These are phyloP conservation scores for Gallinago media DNA, from an alignment of 2,113 vertebrate species.

Conservation along the genomic window DNA sequence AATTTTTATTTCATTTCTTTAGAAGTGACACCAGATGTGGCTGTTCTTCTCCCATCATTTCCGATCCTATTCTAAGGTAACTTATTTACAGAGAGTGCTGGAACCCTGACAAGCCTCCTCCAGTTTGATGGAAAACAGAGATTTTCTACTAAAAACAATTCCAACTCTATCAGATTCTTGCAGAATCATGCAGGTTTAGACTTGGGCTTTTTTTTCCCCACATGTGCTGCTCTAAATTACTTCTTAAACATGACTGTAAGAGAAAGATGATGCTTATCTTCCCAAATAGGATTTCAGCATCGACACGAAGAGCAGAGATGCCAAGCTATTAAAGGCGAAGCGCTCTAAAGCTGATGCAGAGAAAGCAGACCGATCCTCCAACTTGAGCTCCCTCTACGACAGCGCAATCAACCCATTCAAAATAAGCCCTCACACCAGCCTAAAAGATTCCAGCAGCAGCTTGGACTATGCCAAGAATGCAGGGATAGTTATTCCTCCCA, in stretches of 20 bases:
- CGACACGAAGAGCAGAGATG: constrained; percentile 65
- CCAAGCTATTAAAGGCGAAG: constrained; percentile 68
- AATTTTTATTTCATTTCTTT: not conserved
- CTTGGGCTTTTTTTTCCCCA: not conserved
- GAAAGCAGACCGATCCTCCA: constrained; percentile 44
- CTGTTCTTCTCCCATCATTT: not conserved
- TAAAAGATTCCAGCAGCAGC: constrained; percentile 61
- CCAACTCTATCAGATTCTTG: not conserved
- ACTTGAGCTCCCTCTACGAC: constrained; percentile 38
- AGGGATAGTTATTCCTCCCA: constrained; percentile 68
- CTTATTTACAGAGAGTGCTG: not conserved
- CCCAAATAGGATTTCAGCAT: constrained; percentile 68
- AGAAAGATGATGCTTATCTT: constrained; percentile 23
- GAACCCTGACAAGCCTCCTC: not conserved
- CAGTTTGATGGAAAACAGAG: not conserved
- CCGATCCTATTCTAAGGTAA: not conserved
- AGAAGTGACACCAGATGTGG: not conserved
- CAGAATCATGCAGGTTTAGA: not conserved
- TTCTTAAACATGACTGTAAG: not conserved
- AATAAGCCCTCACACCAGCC: constrained; percentile 46
- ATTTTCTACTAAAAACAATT: not conserved
- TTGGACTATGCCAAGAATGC: constrained; percentile 53
- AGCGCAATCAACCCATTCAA: not conserved
- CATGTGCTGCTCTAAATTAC: not conserved
- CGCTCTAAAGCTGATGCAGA: constrained; percentile 54